Evolutionary conservation across 2,888 invertebrate genomes (phyloP), one percentile per base, ranked within the genome.

Genomic region (Agrotis puta): DNA sequence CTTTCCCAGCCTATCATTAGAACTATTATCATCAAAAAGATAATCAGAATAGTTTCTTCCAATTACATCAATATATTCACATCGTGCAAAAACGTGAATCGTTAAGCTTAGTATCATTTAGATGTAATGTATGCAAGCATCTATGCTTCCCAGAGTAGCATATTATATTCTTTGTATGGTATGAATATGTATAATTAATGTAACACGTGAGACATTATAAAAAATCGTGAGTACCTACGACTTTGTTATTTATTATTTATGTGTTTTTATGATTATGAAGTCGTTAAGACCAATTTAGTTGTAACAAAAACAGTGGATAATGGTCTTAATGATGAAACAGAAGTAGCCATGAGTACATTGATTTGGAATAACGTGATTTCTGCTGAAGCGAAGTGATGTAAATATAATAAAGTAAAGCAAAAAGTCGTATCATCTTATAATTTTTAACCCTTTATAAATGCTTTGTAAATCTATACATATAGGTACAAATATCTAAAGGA

Each of bases 131-230:
- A 61, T 68, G 59, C 54, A 57, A 50, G 47, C 39, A 64, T 54
- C 48, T 64, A 48, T 57, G n/a, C 24, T 72, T 77, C 82, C 45
- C 24, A 68, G 59, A 57, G 58, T 39, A 50, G 18, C 9, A 57
- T 27, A 24, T 68, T 27, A 24, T 68, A 70, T 82, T 83, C 83
- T 77, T 80, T 64, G 79, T 72, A 70, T 47, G 56, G 54, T 75
- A 65, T 79, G 65, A 68, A 77, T 81, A 77, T 48, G 59, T 68
- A 70, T 57, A 74, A 74, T 67, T 62, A 82, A 82, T 63, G 62
- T 50, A 43, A 65, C 66, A 79, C 75, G 71, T 72, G 75, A 59
- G 64, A 53, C 39, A 72, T 72, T 82, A 75, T 65, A 79, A 71
- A 82, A 69, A 72, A 72, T 79, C 75, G 72, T 75, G 67, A 81